These are phyloP conservation scores for Malurus cyaneus DNA, from an alignment of 2,113 vertebrate species.

Conservation along the genomic window DNA sequence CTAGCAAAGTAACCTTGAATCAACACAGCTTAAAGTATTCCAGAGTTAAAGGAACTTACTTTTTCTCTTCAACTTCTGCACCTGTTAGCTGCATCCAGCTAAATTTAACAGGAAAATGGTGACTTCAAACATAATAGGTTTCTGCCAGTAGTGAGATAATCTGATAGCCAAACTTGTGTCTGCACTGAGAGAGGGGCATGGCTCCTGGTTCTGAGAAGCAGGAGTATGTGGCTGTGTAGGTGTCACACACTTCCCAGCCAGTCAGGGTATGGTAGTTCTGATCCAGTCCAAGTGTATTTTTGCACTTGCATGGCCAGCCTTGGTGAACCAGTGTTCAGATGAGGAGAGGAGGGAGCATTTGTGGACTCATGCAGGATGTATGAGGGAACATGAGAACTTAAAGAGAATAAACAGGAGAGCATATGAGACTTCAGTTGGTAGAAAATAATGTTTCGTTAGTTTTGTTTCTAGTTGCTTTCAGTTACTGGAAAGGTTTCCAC, in stretches of 20 bases:
- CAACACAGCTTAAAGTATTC: background rate
- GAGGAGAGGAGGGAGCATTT: background rate
- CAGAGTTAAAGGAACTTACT: background rate
- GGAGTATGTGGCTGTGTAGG: background rate
- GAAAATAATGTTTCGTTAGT: background rate
- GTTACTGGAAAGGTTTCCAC: background rate
- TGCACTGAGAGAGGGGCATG: fast-evolving
- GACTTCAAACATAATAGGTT: background rate
- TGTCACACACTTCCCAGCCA: fast-evolving
- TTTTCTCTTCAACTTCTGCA: background rate
- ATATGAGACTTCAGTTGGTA: background rate
- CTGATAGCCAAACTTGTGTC: background rate
- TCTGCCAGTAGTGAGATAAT: background rate
- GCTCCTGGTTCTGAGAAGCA: background rate
- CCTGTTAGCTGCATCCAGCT: background rate
- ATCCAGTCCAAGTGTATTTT: fast-evolving
- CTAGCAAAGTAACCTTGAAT: background rate
- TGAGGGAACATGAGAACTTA: fast-evolving
- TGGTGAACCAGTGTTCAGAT: background rate
- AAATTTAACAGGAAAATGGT: background rate
- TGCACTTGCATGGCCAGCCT: fast-evolving
- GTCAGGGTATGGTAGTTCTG: fast-evolving
- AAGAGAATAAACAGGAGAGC: background rate
- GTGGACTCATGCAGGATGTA: fast-evolving
- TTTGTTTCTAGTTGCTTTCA: background rate